Conservation (phyloP, 2,113 vertebrate species). For the Antennarius striatus region DNA sequence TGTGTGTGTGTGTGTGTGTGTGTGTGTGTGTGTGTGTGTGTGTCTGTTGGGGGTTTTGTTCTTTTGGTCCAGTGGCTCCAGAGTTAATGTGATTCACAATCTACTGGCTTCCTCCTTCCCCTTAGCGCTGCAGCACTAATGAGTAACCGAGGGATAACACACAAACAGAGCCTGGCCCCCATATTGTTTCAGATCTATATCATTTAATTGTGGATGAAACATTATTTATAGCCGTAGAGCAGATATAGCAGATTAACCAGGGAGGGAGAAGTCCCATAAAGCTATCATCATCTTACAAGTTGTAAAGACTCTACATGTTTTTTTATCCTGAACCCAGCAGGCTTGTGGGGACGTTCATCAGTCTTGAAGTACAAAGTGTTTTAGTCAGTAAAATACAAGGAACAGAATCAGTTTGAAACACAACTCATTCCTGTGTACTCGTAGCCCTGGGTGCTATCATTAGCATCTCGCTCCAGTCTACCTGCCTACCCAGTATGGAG, state of each 20-base stretch:
- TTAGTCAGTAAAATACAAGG: too few species aligned
- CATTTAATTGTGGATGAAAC: slow-evolving; percentile 34
- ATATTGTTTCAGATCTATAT: slow-evolving; percentile 13
- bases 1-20: slow-evolving; percentile 7
- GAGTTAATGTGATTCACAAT: slow-evolving; percentile 60
- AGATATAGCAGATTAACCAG: slow-evolving; percentile 26
- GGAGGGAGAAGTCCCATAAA: too few species aligned
- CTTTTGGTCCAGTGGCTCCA: slow-evolving; percentile 46
- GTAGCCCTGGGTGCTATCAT: too few species aligned
- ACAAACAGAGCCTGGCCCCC: slow-evolving; percentile 18
- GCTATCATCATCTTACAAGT: too few species aligned
- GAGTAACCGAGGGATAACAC: slow-evolving; percentile 47
- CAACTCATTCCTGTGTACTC: too few species aligned
- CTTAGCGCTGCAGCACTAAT: slow-evolving; percentile 47
- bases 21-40: slow-evolving; percentile 11
- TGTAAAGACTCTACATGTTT: too few species aligned
- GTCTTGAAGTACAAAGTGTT: too few species aligned
- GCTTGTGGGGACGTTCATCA: too few species aligned
- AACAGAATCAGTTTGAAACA: too few species aligned
- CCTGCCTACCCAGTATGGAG: too few species aligned
- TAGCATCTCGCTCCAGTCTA: too few species aligned
- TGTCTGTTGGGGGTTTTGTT: slow-evolving; percentile 1
- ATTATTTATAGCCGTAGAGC: slow-evolving; percentile 42
- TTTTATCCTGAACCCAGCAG: too few species aligned
- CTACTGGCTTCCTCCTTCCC: slow-evolving; percentile 46